These are phyloP conservation scores for Cyclina sinensis DNA, from an alignment of 1,140 invertebrate genomes.

Conservation along the genomic window DNA sequence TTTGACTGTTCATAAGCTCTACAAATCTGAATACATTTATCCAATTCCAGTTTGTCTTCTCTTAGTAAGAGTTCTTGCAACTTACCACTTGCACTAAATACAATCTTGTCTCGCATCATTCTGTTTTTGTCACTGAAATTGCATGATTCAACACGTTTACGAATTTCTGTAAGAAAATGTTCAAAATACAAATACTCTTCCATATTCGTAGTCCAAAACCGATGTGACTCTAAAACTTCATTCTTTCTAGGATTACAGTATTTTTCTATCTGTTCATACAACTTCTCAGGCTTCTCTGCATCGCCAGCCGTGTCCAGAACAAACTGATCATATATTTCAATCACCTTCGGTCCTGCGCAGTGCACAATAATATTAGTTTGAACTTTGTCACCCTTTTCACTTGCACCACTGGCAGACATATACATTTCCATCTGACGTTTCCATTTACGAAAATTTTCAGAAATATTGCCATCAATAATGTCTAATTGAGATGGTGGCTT, in stretches of 20 bases:
- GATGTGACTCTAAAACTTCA: conserved; percentile 48
- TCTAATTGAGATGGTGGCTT: conserved; percentile 2
- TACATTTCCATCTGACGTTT: conserved; percentile 43
- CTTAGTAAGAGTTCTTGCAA: conserved; percentile 28
- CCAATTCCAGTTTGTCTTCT: conserved; percentile 50
- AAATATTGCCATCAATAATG: conserved; percentile 30
- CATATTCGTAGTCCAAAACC: neutral
- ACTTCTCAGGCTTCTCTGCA: neutral
- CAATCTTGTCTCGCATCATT: conserved; percentile 65
- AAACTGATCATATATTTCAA: conserved; percentile 49
- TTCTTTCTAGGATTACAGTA: conserved; percentile 54
- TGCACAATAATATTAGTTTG: conserved; percentile 39
- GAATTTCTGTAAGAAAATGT: neutral
- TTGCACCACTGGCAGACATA: conserved; percentile 34
- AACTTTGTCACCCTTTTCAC: neutral
- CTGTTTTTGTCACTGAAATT: conserved; percentile 47
- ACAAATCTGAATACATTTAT: conserved; percentile 55
- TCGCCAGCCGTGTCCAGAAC: neutral
- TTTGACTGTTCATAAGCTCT: conserved; percentile 48
- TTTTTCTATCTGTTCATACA: conserved; percentile 15
- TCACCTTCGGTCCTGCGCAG: conserved; percentile 19
- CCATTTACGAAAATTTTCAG: conserved; percentile 26
- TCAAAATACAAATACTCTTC: conserved; percentile 35
- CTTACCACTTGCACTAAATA: conserved; percentile 25
- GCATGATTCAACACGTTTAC: conserved; percentile 40